Evolutionary conservation across 2,797 vertebrate species (phyloP), one percentile per base, ranked within the genome.

Genomic region (Chloroceryle amazona): DNA sequence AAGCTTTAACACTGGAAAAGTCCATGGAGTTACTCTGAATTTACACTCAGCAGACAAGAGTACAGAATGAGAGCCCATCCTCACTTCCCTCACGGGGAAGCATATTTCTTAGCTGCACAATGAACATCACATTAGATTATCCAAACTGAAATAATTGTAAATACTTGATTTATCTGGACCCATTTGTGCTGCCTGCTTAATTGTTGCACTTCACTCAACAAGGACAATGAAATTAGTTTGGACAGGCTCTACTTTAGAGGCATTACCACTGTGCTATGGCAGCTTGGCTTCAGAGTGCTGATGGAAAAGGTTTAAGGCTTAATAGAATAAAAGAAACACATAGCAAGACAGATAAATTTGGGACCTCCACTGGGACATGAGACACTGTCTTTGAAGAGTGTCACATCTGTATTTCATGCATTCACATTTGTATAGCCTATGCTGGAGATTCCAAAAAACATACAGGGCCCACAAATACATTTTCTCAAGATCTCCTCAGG

Each of bases 131-230:
- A 73, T 94, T 95, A 89, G 88, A 87, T 90, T 87, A 93, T 89
- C 67, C 57, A 95, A 92, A 94, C 55, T 54, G 44, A 95, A 95
- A 94, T 89, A 92, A 92, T 87, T 85, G 68, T 91, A 93, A 96
- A 96, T 92, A 92, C 57, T 70, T 1, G 0, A 89, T 94, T 75
- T 94, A 93, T 89, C 67, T 85, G 63, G 33, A 87, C 28, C 58
- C 15, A 26, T 92, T 96, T 93, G 21, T 79, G 66, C 76, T 78
- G 35, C 85, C 71, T 83, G 29, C 37, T 78, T 94, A 95, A 95
- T 92, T 93, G 78, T 65, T 94, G 79, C 65, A 93, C 86, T 96
- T 94, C 63, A 42, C 81, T 92, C 95, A 93, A 81, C 49, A 91
- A 74, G 52, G 67, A 87, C 78, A 89, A 93, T 71, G 57, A 92